Conservation (phyloP, 2,113 vertebrate genomes). For the Dendropsophus ebraccatus region DNA sequence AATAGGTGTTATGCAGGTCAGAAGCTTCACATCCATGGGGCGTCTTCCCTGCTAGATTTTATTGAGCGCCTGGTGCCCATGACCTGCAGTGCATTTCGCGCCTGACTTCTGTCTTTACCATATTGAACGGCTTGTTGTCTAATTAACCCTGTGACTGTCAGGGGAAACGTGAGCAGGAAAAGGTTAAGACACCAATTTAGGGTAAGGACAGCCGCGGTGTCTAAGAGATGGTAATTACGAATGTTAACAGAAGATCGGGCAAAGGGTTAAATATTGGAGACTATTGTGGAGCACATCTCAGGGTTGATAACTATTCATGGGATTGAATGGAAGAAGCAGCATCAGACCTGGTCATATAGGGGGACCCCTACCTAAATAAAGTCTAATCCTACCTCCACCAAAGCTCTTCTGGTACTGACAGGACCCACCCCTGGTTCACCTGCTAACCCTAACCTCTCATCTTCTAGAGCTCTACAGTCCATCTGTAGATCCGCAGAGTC, state of each 20-base stretch:
- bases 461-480: background rate
- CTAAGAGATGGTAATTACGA: background rate
- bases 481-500: no score
- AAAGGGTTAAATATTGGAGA: background rate
- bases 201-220: background rate
- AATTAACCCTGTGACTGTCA: background rate
- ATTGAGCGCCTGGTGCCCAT: background rate
- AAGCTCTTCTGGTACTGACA: no score
- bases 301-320: background rate
- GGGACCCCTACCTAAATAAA: no score
- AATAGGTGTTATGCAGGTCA: no score
- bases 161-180: background rate
- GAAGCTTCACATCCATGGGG: background rate
- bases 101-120: background rate
- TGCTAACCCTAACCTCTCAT: background rate
- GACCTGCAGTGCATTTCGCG: background rate
- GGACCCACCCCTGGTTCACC: no score
- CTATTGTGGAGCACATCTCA: background rate
- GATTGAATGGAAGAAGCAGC: background rate
- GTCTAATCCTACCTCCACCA: no score
- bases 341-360: background rate
- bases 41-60: background rate
- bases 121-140: background rate
- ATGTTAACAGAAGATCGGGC: no score
- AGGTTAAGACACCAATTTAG: background rate